Base-by-base conservation (phyloP, 37 sponge, comb jelly and placozoan genomes). In the Theonella swinhoei region DNA sequence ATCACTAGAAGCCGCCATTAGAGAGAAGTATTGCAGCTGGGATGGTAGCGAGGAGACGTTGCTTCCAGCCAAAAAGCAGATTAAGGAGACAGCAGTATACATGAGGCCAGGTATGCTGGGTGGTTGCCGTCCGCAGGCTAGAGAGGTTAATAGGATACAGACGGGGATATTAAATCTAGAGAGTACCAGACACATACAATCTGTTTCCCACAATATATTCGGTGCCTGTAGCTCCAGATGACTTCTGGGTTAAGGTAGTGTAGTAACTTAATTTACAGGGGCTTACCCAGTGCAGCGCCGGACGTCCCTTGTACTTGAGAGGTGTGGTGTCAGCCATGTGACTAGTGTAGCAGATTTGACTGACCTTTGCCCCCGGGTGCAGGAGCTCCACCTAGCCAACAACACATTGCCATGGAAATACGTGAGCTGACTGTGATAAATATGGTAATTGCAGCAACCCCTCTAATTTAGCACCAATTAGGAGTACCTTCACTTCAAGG, bases 1-100 rank as follows among this genome's bases (percentile, higher is more conserved):
- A n/a, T 63, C 79, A 40, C 75, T 87, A 0, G 75, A 76, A 37
- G 80, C 80, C 14, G 87, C 87, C 3, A 72, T 87, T 68, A 87
- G 17, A 62, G 61, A 87, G 19, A 87, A 87, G 61, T 87, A 87
- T 54, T 80, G 87, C 40, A 1, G 1, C 7, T 69, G 1, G 65
- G 70, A 5, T 8, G 34, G 47, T 25, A 80, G 79, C 3, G 77
- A 84, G 0, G 2, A 31, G 5, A 60, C 54, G 65, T 28, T 24
- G 0, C 40, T 60, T 14, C 34, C 23, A 14, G 34, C 3, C n/a
- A 19, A 64, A 39, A 65, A 35, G 38, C 17, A 34, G 24, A 72
- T 86, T 8, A 72, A 29, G 11, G 81, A 87, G 77, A 61, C 22
- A 42, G 80, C 86, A 17, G 26, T 40, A 17, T 54, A 30, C 40